A percentile compares a stretch with the other conserved stretches of the same genome.
phyloP scores from a whole-genome alignment of 2,113 vertebrate species.

The Brachypteracias leptosomus region DNA sequence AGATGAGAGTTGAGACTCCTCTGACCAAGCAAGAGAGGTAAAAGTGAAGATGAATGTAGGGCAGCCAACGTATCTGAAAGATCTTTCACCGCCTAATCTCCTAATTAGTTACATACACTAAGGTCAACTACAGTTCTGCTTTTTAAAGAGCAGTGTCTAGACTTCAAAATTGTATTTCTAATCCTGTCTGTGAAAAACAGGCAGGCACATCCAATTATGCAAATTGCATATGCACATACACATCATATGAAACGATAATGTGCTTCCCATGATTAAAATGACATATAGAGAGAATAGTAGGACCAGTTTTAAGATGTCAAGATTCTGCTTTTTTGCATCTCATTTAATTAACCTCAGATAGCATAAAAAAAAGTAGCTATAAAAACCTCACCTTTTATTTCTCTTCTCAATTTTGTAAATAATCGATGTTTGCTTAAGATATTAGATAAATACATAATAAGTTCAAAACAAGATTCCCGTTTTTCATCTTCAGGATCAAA shows the following conservation, averaged over 20 bases:
- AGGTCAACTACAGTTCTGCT: neutral
- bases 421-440: neutral
- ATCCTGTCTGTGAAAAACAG: neutral
- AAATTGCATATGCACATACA: neutral
- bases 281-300: neutral
- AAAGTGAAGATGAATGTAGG: neutral
- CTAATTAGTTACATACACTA: neutral
- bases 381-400: neutral
- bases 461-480: neutral
- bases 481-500: conserved; percentile 6
- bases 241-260: neutral
- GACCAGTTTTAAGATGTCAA: neutral
- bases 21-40: neutral
- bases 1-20: neutral
- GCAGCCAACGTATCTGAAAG: neutral
- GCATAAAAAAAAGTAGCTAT: neutral
- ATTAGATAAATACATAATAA: neutral
- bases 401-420: neutral
- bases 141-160: neutral
- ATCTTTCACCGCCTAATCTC: neutral
- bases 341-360: neutral
- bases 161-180: neutral
- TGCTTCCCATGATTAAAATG: neutral
- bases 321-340: neutral
- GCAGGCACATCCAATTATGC: neutral